Base-by-base conservation (phyloP, 2,888 invertebrate genomes). In the Spodoptera littoralis region DNA sequence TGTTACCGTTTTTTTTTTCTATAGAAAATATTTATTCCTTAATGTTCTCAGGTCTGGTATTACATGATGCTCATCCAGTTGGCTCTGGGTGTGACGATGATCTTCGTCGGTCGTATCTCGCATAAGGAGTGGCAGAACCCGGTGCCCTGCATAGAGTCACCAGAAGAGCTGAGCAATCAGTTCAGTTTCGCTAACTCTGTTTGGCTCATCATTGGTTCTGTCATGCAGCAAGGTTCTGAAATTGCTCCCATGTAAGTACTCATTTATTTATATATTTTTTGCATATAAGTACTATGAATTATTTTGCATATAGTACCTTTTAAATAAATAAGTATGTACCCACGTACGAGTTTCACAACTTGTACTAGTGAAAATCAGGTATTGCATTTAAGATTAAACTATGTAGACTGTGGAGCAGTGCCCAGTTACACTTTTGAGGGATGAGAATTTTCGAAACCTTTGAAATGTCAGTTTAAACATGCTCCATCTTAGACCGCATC, bases 101-200 rank as follows among this genome's bases (percentile, higher is more conserved):
- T 97, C 85, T 94, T 98, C n/a, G 95, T 98, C 79, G 98, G 97
- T 11, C 95, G 98, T 68, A 94, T 98, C 49, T 97, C 97, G 30
- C 97, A 98, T 4, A 96, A 96, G 68, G 99, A 99, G 89, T 98
- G 98, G 98, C 97, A 97, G 78, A 98, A 98, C 90, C 98, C 98
- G 0, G 97, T 97, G 84, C 97, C 98, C 0, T 98, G 98, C 82
- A 96, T 98, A 57, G 97, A 97, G 77, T 97, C 98, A 77, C 97
- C 98, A 0, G 97, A 97, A 60, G 96, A 96, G 72, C 93, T 98
- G 44, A 97, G 96, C 86, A 98, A 98, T 90, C 98, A 97, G 86
- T 97, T 98, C 93, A 97, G 96, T 77, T 96, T 98, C 60, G 96
- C 97, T 64, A 98, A 98, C 91, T 97, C 97, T 50, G 95, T 98